Percentiles rank a stretch among this genome's conserved stretches.
phyloP scores from a whole-genome alignment of 1,140 invertebrate genomes.

The Neuroterus valhalla region DNA sequence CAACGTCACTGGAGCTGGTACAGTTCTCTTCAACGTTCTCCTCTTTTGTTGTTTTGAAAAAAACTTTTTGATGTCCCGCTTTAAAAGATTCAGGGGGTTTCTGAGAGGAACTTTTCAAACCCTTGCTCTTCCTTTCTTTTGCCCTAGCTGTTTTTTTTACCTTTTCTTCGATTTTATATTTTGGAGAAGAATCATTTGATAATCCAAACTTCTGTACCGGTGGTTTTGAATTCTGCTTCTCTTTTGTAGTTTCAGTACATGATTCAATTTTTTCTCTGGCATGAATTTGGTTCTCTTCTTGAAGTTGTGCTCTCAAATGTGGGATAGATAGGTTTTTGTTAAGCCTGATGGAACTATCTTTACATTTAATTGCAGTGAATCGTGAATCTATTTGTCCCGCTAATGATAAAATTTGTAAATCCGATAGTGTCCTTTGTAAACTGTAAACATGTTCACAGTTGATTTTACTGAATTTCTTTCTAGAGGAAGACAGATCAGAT shows the following conservation, averaged over 20 bases:
- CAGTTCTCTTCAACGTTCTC: slow-evolving; percentile 44
- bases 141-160: slow-evolving; percentile 31
- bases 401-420: slow-evolving; percentile 61
- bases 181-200: neutral
- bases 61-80: slow-evolving; percentile 63
- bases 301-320: slow-evolving; percentile 28
- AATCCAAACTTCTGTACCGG: slow-evolving; percentile 11
- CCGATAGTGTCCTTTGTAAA: slow-evolving; percentile 65
- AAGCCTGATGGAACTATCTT: slow-evolving; percentile 55
- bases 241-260: neutral
- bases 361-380: slow-evolving; percentile 67
- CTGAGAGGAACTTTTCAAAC: slow-evolving; percentile 46
- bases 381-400: slow-evolving; percentile 59
- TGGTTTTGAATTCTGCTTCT: slow-evolving; percentile 31
- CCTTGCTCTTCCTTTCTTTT: slow-evolving; percentile 36
- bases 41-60: slow-evolving; percentile 31
- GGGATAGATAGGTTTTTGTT: slow-evolving; percentile 54
- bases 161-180: slow-evolving; percentile 32
- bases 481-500: slow-evolving; percentile 54
- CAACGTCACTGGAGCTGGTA: slow-evolving; percentile 43
- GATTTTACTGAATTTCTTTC: slow-evolving; percentile 64
- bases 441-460: slow-evolving; percentile 72
- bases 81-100: slow-evolving; percentile 56
- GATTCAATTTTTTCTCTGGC: neutral
- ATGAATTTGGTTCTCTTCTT: slow-evolving; percentile 31